Evolutionary conservation across 2,888 invertebrate genomes (phyloP).

Genomic region (Netelia melanura): DNA sequence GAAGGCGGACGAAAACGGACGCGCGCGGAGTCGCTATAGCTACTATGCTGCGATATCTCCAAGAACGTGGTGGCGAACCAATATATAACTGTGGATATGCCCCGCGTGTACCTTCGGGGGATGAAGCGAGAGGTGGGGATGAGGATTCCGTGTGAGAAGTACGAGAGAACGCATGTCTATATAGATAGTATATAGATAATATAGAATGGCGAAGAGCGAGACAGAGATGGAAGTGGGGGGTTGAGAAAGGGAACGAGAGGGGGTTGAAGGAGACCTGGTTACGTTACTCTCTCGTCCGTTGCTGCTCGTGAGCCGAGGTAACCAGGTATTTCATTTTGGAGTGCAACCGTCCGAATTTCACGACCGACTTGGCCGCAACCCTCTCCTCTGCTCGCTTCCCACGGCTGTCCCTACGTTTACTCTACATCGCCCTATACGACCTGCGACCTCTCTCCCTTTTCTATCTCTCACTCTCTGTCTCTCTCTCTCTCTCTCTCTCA

Average conservation of each 20-base stretch:
- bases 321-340: slow-evolving; percentile 68
- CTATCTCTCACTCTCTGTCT: slow-evolving; percentile 43
- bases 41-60: slow-evolving; percentile 40
- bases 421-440: slow-evolving; percentile 44
- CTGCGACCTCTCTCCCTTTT: slow-evolving; percentile 61
- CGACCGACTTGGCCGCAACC: slow-evolving; percentile 67
- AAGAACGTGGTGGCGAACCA: slow-evolving; percentile 33
- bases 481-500: neutral
- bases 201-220: neutral
- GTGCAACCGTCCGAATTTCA: slow-evolving; percentile 69
- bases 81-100: slow-evolving; percentile 38
- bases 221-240: neutral
- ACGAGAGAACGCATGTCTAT: slow-evolving; percentile 37
- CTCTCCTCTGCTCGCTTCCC: slow-evolving; percentile 46
- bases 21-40: slow-evolving; percentile 3
- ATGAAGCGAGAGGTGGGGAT: slow-evolving; percentile 41
- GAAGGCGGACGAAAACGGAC: slow-evolving; percentile 33
- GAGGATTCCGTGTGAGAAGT: slow-evolving; percentile 49
- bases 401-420: slow-evolving; percentile 43
- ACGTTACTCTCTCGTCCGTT: slow-evolving; percentile 46
- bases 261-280: slow-evolving; percentile 44
- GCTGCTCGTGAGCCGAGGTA: slow-evolving; percentile 28
- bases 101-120: slow-evolving; percentile 45
- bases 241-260: neutral
- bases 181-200: slow-evolving; percentile 45